Evolutionary conservation across 2,888 invertebrate species (phyloP).

Genomic region (Lissocephala sabroskyi): DNA sequence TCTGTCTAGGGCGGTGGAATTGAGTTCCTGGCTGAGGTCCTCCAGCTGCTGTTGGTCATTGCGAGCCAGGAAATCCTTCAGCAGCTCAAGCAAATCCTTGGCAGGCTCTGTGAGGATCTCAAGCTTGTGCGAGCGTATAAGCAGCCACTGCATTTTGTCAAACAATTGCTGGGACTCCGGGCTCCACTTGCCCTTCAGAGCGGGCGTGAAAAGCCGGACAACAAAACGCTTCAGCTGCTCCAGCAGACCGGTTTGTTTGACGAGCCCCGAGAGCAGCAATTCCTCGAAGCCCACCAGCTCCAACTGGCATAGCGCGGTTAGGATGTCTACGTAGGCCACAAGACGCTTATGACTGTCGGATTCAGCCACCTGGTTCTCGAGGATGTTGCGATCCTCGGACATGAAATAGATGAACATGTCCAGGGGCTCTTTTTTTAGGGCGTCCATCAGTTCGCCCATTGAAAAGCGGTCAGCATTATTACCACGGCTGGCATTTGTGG

Average conservation of each 20-base stretch:
- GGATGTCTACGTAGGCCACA: conserved; percentile 39
- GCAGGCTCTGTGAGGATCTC: conserved; percentile 20
- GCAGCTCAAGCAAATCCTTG: conserved; percentile 30
- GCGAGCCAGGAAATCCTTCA: conserved; percentile 16
- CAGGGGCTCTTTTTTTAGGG: conserved; percentile 40
- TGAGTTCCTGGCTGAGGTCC: no score
- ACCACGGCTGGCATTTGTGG: background rate
- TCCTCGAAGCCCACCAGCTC: conserved; percentile 58
- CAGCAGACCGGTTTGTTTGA: conserved; percentile 38
- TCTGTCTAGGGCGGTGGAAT: no score
- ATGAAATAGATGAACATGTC: conserved; percentile 56
- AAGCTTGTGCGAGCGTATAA: conserved; percentile 37
- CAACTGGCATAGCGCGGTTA: conserved; percentile 46
- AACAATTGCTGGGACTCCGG: conserved; percentile 30
- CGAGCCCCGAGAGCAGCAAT: conserved; percentile 41
- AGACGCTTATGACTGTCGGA: conserved; percentile 51
- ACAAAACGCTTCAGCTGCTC: conserved; percentile 40
- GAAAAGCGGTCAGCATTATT: conserved; percentile 18
- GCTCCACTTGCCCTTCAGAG: conserved; percentile 47
- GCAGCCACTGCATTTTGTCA: conserved; percentile 36
- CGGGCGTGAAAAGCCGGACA: conserved; percentile 65
- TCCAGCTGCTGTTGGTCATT: no score
- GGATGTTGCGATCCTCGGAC: conserved; percentile 38
- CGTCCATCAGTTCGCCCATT: conserved; percentile 24
- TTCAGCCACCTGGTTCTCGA: conserved; percentile 39